Conservation (phyloP, 2,888 invertebrate species). For the Yponomeuta evonymella region DNA sequence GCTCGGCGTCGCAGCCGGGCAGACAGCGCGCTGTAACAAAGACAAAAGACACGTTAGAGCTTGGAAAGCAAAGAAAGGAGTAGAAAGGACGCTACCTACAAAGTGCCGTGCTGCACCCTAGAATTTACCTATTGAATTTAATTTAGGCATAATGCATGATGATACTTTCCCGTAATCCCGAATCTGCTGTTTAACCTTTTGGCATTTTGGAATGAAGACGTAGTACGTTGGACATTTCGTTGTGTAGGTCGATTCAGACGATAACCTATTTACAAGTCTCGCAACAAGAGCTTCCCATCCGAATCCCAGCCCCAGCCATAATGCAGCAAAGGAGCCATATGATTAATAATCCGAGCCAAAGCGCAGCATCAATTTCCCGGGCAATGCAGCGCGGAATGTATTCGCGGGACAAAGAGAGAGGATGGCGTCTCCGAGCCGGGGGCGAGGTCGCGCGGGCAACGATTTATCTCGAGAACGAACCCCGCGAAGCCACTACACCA, state of each 20-base stretch:
- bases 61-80: slow-evolving; percentile 33
- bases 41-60: slow-evolving; percentile 67
- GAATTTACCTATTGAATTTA: no score
- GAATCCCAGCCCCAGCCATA: neutral
- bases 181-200: no score
- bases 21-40: slow-evolving; percentile 90
- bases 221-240: no score
- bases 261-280: no score
- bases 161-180: no score
- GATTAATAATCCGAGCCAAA: slow-evolving; percentile 37
- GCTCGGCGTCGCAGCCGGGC: slow-evolving; percentile 92
- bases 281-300: no score
- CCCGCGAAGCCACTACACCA: slow-evolving; percentile 28
- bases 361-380: slow-evolving; percentile 19
- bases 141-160: no score
- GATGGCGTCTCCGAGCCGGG: slow-evolving; percentile 52
- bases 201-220: no score
- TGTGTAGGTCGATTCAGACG: no score
- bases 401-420: slow-evolving; percentile 55
- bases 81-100: neutral
- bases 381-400: neutral
- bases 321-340: neutral
- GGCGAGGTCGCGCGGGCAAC: slow-evolving; percentile 60
- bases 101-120: no score
- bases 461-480: slow-evolving; percentile 46